Percentiles rank a stretch among this genome's conserved stretches.
Evolutionary conservation across 2,113 vertebrate species (phyloP).

Genomic region (Megatriorchis doriae): DNA sequence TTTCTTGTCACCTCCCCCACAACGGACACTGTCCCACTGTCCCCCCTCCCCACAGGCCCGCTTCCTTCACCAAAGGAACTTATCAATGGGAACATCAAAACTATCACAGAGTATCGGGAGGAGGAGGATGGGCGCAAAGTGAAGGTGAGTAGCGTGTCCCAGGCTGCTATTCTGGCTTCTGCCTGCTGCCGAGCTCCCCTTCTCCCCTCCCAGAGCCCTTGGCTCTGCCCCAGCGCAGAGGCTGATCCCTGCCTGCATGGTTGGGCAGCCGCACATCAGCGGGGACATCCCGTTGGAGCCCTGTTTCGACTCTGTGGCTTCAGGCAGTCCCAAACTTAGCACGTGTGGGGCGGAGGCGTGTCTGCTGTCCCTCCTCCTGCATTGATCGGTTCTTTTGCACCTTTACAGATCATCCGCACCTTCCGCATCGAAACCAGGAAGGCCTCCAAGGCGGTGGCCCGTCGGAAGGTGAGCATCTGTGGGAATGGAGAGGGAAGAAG

Average conservation of each 20-base stretch:
- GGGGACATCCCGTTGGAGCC: rapidly evolving
- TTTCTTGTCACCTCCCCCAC: rapidly evolving
- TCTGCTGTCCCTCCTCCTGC: rapidly evolving
- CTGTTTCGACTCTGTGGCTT: neutral
- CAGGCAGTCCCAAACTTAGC: rapidly evolving
- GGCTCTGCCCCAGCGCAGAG: rapidly evolving
- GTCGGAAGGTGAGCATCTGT: constrained; percentile 80
- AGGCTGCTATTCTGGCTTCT: rapidly evolving
- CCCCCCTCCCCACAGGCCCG: constrained; percentile 65
- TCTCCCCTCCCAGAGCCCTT: no score
- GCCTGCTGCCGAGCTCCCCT: rapidly evolving
- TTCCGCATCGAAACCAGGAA: constrained; percentile 94
- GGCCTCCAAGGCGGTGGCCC: constrained; percentile 93
- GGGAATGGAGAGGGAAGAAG: neutral
- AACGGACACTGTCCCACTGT: rapidly evolving
- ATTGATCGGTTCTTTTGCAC: rapidly evolving
- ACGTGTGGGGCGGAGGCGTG: rapidly evolving
- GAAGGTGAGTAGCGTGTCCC: constrained; percentile 72
- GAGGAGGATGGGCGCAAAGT: constrained; percentile 90
- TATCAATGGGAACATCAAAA: constrained; percentile 93
- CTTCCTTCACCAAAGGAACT: constrained; percentile 87
- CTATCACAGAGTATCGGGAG: constrained; percentile 89
- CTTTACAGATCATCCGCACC: constrained; percentile 87
- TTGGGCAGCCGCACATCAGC: rapidly evolving
- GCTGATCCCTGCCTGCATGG: no score